Base-by-base conservation (phyloP, 92 coral and sea anemone species). In the Epizoanthus ramosus region DNA sequence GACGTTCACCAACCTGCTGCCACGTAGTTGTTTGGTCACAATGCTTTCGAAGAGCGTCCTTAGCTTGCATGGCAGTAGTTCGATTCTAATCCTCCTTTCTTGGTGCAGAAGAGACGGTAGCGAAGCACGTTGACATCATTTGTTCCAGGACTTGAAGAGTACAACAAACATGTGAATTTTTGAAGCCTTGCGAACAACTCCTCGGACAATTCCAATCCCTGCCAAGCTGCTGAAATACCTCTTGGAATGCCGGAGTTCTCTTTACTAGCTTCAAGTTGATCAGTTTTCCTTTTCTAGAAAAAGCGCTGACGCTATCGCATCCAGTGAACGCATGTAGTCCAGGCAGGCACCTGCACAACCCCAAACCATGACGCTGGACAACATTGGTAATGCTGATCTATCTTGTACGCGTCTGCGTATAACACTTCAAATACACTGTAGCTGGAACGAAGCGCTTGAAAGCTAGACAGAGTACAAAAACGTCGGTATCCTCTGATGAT, bases 61-160 rank as follows among this genome's bases (percentile, higher is more conserved):
- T 66, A n/a, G n/a, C n/a, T n/a, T 28, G 61, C 88, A 79, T 31
- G 88, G 88, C 28, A 85, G 91, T 50, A 83, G 74, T 59, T 82
- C 58, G 93, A 90, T 68, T 86, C 91, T 50, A 79, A 28, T 43
- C 84, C 83, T 58, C 80, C 88, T 71, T 79, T 84, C 90, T 73
- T 83, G 85, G 88, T 82, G 19, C 88, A 79, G 68, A 81, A 81
- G 54, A 89, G 84, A 64, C 79, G 84, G 77, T 79, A 87, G 43
- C 88, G 35, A 19, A 87, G 61, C 80, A 82, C 85, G 25, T 75
- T 90, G 54, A 63, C 85, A 47, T 64, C 76, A 75, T 39, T 63
- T 63, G 85, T 79, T 28, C 90, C 81, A 39, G 87, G 63, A 24
- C 84, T 74, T 37, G 91, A 80, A 58, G 58, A 63, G 75, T 88